These are phyloP conservation scores for Cheirogaleus major DNA, from an alignment of 2,797 vertebrate genomes.

Conservation along the genomic window DNA sequence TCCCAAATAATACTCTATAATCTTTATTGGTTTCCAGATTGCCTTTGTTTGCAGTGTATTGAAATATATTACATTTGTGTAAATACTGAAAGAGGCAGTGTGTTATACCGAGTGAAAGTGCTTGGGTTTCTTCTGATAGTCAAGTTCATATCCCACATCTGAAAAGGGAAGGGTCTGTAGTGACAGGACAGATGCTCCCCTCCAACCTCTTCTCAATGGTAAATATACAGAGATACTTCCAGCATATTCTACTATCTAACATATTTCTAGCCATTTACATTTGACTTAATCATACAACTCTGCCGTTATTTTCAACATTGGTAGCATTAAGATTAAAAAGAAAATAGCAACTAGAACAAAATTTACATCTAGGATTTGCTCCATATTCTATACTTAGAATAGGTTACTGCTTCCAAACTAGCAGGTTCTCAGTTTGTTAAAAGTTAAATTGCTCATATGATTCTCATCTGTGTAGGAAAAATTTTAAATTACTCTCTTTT, in stretches of 20 bases:
- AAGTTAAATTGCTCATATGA: slow-evolving; percentile 59
- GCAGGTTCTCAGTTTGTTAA: slow-evolving; percentile 47
- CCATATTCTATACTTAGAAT: background rate
- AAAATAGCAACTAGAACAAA: background rate
- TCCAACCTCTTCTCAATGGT: background rate
- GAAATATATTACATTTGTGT: background rate
- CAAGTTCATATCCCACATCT: background rate
- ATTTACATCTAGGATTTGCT: background rate
- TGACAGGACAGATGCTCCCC: background rate
- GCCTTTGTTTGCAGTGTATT: background rate
- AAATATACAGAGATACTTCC: background rate
- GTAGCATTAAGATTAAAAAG: background rate
- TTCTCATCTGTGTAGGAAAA: slow-evolving; percentile 63
- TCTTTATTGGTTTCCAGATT: background rate
- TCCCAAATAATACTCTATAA: background rate
- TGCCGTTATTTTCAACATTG: background rate
- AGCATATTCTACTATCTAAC: background rate
- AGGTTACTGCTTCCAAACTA: slow-evolving; percentile 5
- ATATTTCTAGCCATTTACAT: background rate
- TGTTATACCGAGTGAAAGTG: background rate
- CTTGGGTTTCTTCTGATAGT: background rate
- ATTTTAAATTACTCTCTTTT: background rate
- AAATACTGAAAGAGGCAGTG: background rate
- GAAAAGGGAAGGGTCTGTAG: background rate
- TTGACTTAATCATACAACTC: background rate